phyloP scores from a whole-genome alignment of 2,888 invertebrate species.

The Anoncus sp. region DNA sequence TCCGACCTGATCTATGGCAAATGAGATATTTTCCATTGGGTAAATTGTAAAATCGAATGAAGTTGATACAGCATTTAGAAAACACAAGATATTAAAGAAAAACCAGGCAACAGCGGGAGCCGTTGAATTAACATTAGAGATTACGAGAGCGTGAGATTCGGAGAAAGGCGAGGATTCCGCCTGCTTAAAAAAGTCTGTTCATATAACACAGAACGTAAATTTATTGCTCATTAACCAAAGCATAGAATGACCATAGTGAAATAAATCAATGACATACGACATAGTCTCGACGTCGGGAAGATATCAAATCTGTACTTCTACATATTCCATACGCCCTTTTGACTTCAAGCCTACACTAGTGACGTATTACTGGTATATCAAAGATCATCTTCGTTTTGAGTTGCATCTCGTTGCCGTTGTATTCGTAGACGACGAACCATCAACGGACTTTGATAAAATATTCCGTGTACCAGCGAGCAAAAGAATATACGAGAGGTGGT shows the following conservation, averaged over 20 bases:
- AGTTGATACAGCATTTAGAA: too few species aligned
- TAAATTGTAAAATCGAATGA: too few species aligned
- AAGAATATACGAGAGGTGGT: constrained; percentile 15
- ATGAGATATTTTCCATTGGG: not conserved
- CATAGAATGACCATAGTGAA: constrained; percentile 18
- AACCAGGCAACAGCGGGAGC: too few species aligned
- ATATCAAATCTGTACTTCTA: not conserved
- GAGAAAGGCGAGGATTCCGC: constrained; percentile 13
- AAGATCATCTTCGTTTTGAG: constrained; percentile 1
- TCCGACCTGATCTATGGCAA: too few species aligned
- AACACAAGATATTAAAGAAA: too few species aligned
- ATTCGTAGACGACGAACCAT: constrained; percentile 21
- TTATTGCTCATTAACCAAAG: constrained; percentile 46
- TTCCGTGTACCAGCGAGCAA: constrained; percentile 26
- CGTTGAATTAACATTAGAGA: too few species aligned
- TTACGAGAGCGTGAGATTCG: not conserved
- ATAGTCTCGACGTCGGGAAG: not conserved
- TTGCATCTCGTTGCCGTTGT: constrained; percentile 5
- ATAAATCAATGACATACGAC: constrained; percentile 38
- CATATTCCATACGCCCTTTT: not conserved
- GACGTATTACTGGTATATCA: not conserved
- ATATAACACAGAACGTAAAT: constrained; percentile 19
- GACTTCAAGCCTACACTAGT: not conserved
- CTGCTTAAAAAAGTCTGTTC: constrained; percentile 12
- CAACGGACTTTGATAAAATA: constrained; percentile 39